Base-by-base conservation (phyloP, 1,140 invertebrate species). In the Cydia amplana region DNA sequence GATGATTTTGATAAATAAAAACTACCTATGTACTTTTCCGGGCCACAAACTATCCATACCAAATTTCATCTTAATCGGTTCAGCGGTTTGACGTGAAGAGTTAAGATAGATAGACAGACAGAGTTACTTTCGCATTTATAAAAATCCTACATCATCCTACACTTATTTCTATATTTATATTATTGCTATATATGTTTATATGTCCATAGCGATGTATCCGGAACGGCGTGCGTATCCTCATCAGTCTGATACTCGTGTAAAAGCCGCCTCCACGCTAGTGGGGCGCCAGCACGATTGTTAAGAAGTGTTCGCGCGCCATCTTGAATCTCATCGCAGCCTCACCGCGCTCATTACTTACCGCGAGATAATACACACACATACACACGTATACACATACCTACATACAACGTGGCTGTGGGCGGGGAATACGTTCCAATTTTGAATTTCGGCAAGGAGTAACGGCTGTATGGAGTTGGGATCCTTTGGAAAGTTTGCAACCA, bases 251-350 rank as follows among this genome's bases (percentile, higher is more conserved):
- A 32, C 32, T 32, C 32, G 4, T 32, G 6, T 28, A 74, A 73
- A 78, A 40, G 25, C 77, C 77, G 16, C 70, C 55, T 85, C 80
- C 83, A 80, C 51, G 77, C 23, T n/a, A 76, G 1, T 32, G 1
- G 3, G 3, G 20, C 36, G 25, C 51, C 65, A 78, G 80, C 80
- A 74, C 79, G 65, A 70, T 70, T 70, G 65, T 70, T 70, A 70
- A 70, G 65, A 70, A 70, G 65, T 70, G 65, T 70, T 70, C 65
- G 65, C 32, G 32, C 65, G 65, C 65, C 65, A 70, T 70, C 65
- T 70, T 70, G 65, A 70, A 70, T 70, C 65, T 70, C 65, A 70
- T 70, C 65, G 36, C 65, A 43, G 65, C 65, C 65, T 70, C 65
- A 70, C 65, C 65, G 65, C 65, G 65, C 65, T 70, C 65, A 70